Evolutionary conservation across 1,140 invertebrate species (phyloP).

Genomic region (Cyrtorhinus lividipennis): DNA sequence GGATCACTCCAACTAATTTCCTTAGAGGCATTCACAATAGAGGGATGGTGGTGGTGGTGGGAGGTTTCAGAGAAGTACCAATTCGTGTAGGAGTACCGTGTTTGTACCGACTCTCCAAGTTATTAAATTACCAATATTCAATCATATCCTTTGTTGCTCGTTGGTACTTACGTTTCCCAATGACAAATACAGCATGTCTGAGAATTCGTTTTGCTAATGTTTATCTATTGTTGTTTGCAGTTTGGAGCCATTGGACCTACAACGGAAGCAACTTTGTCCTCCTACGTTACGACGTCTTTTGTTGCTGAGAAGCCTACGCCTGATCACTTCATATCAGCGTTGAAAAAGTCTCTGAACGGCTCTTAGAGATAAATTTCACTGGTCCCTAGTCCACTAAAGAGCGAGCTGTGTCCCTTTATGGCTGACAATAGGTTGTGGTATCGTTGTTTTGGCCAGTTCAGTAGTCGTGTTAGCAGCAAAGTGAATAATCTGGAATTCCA

Average conservation of each 20-base stretch:
- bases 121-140: background rate
- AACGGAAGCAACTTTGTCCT: constrained; percentile 5
- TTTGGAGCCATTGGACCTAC: constrained; percentile 12
- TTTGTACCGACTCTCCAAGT: background rate
- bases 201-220: background rate
- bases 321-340: background rate
- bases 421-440: too few relatives aligned
- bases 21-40: too few relatives aligned
- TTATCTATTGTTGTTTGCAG: background rate
- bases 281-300: background rate
- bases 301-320: constrained; percentile 10
- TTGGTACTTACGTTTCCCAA: background rate
- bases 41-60: too few relatives aligned
- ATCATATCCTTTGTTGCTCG: background rate
- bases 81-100: background rate
- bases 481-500: too few relatives aligned
- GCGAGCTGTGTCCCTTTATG: too few relatives aligned
- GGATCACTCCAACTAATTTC: too few relatives aligned
- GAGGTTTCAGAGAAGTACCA: background rate
- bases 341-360: too few relatives aligned
- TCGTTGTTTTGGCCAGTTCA: too few relatives aligned
- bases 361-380: too few relatives aligned
- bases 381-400: too few relatives aligned
- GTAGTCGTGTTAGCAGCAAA: too few relatives aligned
- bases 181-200: background rate